phyloP scores from a whole-genome alignment of 2,113 vertebrate species.

The Rhinogobius similis region DNA sequence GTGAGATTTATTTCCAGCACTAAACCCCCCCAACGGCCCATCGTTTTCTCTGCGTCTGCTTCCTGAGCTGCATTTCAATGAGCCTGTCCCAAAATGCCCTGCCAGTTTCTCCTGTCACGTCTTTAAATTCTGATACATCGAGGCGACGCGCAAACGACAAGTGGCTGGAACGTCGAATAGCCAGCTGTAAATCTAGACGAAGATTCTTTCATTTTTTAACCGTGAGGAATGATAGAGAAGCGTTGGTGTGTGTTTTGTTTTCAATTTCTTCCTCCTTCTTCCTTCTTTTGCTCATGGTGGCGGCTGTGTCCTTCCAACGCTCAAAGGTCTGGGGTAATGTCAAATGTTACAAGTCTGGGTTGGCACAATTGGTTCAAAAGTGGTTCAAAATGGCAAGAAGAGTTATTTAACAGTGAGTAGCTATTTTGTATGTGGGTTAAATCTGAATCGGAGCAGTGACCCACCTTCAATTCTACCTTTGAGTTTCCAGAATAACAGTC shows the following conservation, averaged over 20 bases:
- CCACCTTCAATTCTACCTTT: too few relatives aligned
- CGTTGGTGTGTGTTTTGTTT: conserved; percentile 8
- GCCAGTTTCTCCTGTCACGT: conserved; percentile 55
- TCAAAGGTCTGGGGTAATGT: conserved; percentile 29
- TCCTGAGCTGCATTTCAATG: conserved; percentile 60
- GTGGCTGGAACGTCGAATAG: conserved; percentile 23
- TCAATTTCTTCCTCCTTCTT: neutral
- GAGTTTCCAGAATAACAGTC: too few relatives aligned
- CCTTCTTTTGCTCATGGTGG: conserved; percentile 54
- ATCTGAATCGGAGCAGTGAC: neutral
- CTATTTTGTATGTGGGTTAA: neutral
- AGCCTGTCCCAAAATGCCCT: conserved; percentile 49
- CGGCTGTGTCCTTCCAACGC: conserved; percentile 16
- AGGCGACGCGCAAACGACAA: conserved; percentile 36
- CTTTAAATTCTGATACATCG: conserved; percentile 42
- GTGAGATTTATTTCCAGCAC: conserved; percentile 39
- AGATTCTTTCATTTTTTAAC: neutral
- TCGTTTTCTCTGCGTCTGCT: conserved; percentile 27
- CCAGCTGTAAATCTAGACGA: conserved; percentile 35
- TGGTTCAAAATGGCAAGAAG: neutral
- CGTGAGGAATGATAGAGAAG: neutral
- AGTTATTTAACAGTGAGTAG: neutral
- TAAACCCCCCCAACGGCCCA: conserved; percentile 1
- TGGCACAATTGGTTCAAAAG: neutral
- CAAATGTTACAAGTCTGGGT: neutral